A percentile compares a stretch with the other conserved stretches of the same genome.
Evolutionary conservation across 2,113 vertebrate genomes (phyloP).

Genomic region (Elephas maximus): DNA sequence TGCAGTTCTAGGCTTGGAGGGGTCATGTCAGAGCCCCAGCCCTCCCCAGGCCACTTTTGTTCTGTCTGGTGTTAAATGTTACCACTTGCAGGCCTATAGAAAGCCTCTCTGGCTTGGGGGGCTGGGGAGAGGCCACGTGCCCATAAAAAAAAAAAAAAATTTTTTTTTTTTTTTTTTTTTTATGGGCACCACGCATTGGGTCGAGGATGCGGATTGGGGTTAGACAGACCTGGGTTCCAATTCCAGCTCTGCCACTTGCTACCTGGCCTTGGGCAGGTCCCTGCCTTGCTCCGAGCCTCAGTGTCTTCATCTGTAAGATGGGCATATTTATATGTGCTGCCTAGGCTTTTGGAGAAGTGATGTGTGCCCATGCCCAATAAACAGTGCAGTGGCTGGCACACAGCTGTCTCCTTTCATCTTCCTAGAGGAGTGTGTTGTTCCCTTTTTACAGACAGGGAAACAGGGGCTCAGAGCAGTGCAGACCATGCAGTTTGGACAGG

Average conservation of each 20-base stretch:
- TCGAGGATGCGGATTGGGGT: background rate
- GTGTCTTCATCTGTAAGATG: background rate
- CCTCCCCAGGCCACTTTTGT: background rate
- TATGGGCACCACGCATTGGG: background rate
- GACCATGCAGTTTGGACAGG: background rate
- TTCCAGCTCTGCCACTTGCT: background rate
- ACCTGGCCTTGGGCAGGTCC: background rate
- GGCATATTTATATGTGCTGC: background rate
- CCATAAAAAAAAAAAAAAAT: too few relatives aligned
- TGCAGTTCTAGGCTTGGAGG: background rate
- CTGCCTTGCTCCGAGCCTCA: background rate
- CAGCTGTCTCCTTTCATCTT: background rate
- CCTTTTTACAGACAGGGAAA: background rate
- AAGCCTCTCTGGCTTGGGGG: background rate
- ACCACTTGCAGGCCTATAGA: background rate
- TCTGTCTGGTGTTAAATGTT: background rate
- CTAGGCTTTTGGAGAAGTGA: background rate
- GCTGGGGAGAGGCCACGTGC: accelerated
- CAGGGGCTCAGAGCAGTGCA: background rate
- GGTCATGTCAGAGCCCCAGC: background rate
- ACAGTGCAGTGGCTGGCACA: background rate
- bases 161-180: background rate
- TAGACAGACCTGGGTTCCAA: background rate
- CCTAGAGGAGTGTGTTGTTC: background rate
- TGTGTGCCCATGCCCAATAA: background rate